A percentile compares a stretch with the other conserved stretches of the same genome.
Conservation (phyloP, 2,888 invertebrate species). For the Nemotelus nigrinus region DNA sequence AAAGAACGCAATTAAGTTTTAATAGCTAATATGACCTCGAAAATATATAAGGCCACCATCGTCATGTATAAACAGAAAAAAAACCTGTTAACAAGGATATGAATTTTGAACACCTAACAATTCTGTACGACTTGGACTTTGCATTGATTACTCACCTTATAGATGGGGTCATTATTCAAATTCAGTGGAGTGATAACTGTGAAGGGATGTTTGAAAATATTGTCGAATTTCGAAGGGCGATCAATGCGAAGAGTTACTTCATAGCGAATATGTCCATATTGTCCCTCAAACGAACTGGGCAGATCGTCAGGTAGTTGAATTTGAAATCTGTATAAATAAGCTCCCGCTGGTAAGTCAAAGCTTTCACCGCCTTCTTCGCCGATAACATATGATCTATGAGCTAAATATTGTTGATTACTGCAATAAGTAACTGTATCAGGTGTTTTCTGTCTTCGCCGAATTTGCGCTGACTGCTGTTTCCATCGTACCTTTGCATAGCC, state of each 20-base stretch:
- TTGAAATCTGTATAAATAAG: constrained; percentile 79
- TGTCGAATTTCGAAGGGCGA: constrained; percentile 86
- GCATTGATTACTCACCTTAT: constrained; percentile 68
- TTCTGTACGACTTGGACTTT: neutral
- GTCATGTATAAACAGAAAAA: too few species aligned
- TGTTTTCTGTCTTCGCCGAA: neutral
- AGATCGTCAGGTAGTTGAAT: constrained; percentile 71
- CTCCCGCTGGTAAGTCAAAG: constrained; percentile 76
- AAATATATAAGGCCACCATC: too few species aligned
- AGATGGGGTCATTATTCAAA: constrained; percentile 77
- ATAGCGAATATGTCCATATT: constrained; percentile 81
- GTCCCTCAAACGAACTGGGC: constrained; percentile 83
- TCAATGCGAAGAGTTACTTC: constrained; percentile 82
- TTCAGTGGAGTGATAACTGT: constrained; percentile 83
- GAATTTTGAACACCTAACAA: too few species aligned
- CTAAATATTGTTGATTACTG: constrained; percentile 63
- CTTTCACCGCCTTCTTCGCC: constrained; percentile 65
- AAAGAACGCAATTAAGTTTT: too few species aligned
- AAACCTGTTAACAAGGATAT: too few species aligned
- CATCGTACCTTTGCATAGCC: constrained; percentile 65
- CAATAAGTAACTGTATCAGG: constrained; percentile 55
- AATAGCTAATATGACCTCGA: too few species aligned
- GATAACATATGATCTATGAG: constrained; percentile 61
- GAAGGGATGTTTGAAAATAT: constrained; percentile 81
- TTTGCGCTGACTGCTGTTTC: constrained; percentile 49